A percentile compares a stretch with the other conserved stretches of the same genome.
Conservation (phyloP, 2,888 invertebrate genomes). For the Xanthorhoe spadicearia region DNA sequence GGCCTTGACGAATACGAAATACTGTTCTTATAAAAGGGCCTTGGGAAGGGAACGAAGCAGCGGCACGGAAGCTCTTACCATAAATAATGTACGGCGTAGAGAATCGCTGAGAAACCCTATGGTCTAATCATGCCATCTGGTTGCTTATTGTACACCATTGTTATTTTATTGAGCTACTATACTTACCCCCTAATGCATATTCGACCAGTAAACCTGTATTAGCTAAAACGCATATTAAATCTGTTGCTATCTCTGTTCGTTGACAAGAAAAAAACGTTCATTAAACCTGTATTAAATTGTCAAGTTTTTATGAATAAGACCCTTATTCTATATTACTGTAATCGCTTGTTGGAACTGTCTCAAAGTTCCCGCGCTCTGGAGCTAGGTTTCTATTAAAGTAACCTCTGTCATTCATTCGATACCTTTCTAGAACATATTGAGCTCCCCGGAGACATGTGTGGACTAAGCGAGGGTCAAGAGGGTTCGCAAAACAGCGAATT, state of each 20-base stretch:
- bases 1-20: slow-evolving; percentile 10
- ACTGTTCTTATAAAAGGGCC: slow-evolving; percentile 14
- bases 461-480: neutral
- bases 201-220: too few relatives aligned
- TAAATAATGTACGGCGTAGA: neutral
- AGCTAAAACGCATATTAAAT: too few relatives aligned
- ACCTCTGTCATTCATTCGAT: neutral
- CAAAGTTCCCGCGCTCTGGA: neutral
- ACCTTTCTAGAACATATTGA: neutral
- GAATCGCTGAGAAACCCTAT: neutral
- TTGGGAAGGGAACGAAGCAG: slow-evolving; percentile 7
- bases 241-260: too few relatives aligned
- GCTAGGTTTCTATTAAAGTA: neutral
- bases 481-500: slow-evolving; percentile 1
- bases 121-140: neutral
- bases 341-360: neutral
- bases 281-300: too few relatives aligned
- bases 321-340: neutral
- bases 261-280: too few relatives aligned
- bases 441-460: neutral
- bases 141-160: neutral
- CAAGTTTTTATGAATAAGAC: too few relatives aligned
- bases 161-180: neutral
- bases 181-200: too few relatives aligned
- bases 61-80: neutral